Percentiles rank a stretch among this genome's conserved stretches.
Evolutionary conservation across 2,888 invertebrate genomes (phyloP).

Genomic region (Aphidoletes aphidimyza): DNA sequence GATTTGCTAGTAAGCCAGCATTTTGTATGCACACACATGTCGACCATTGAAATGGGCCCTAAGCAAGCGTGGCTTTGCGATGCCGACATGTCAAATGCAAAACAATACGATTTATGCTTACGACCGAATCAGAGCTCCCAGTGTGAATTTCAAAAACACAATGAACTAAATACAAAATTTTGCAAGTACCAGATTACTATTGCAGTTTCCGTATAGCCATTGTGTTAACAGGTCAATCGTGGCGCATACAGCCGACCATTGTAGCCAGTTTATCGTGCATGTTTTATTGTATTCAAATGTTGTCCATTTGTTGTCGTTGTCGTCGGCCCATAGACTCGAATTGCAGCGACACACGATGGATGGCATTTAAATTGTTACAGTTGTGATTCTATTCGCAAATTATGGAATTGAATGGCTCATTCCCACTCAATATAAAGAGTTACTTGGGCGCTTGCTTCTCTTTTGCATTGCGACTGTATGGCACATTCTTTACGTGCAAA

Average conservation of each 20-base stretch:
- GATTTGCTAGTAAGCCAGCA: too few relatives aligned
- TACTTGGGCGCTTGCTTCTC: background rate
- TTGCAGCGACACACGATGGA: background rate
- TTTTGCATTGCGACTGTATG: too few relatives aligned
- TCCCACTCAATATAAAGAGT: background rate
- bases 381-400: constrained; percentile 49
- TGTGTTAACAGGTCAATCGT: constrained; percentile 35
- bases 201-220: background rate
- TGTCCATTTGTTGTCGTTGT: background rate
- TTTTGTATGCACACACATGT: too few relatives aligned
- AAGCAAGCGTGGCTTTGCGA: background rate
- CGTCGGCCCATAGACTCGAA: background rate
- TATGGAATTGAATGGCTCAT: constrained; percentile 50
- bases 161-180: constrained; percentile 22
- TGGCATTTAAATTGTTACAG: constrained; percentile 33
- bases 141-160: background rate
- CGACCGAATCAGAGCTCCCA: too few relatives aligned
- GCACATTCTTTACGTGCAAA: background rate
- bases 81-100: background rate
- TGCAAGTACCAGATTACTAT: background rate
- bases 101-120: background rate
- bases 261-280: background rate
- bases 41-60: too few relatives aligned
- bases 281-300: constrained; percentile 44
- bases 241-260: background rate